A percentile compares a stretch with the other conserved stretches of the same genome.
Conservation (phyloP, 2,888 invertebrate genomes). For the Erebia aethiops region DNA sequence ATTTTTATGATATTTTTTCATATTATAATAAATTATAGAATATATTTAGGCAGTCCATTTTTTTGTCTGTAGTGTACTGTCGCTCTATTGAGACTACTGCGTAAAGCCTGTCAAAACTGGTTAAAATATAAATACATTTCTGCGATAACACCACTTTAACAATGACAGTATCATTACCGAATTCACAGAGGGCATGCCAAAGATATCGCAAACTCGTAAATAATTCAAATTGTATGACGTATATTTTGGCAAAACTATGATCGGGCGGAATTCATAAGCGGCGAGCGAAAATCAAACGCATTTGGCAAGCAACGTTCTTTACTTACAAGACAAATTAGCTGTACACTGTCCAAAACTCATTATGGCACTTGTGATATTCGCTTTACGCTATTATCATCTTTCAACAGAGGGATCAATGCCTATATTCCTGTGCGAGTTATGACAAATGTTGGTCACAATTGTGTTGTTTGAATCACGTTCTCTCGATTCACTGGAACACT, state of each 20-base stretch:
- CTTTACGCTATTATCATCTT: slow-evolving; percentile 40
- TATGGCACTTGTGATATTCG: slow-evolving; percentile 38
- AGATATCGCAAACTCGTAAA: slow-evolving; percentile 24
- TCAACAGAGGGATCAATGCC: slow-evolving; percentile 39
- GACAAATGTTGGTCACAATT: slow-evolving; percentile 43
- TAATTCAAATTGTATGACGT: slow-evolving; percentile 31
- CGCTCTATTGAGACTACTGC: no score
- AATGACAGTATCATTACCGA: slow-evolving; percentile 13
- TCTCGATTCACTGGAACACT: slow-evolving; percentile 54
- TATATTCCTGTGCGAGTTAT: slow-evolving; percentile 44
- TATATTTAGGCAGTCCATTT: no score
- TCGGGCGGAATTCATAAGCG: slow-evolving; percentile 43
- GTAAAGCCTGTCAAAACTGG: background rate
- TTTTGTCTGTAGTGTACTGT: no score
- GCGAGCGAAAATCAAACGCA: slow-evolving; percentile 48
- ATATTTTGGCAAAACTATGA: slow-evolving; percentile 45
- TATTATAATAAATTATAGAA: no score
- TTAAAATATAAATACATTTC: background rate
- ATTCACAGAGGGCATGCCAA: slow-evolving; percentile 8
- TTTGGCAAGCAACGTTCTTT: slow-evolving; percentile 54
- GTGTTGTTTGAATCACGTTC: slow-evolving; percentile 44
- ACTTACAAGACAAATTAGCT: slow-evolving; percentile 54
- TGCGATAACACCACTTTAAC: background rate
- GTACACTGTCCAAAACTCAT: slow-evolving; percentile 44
- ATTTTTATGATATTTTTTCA: no score